These are phyloP conservation scores for Endotricha flammealis DNA, from an alignment of 2,888 invertebrate species.

Conservation along the genomic window DNA sequence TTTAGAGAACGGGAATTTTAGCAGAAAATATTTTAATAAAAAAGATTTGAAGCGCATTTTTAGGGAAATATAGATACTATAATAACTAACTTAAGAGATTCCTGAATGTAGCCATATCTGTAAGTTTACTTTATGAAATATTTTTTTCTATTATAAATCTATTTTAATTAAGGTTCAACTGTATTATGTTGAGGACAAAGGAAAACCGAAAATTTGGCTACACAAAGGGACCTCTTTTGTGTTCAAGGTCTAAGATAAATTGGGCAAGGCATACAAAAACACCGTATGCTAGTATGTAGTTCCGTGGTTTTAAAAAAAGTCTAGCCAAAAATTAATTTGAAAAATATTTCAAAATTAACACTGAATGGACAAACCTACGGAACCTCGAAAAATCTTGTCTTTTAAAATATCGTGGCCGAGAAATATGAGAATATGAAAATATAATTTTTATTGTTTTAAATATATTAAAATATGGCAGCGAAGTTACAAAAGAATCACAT, in stretches of 20 bases:
- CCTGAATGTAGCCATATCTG: neutral
- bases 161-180: no score
- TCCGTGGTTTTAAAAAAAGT: neutral
- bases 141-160: no score
- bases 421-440: slow-evolving; percentile 19
- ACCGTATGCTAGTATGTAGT: slow-evolving; percentile 3
- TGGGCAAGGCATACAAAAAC: slow-evolving; percentile 11
- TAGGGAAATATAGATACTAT: no score
- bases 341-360: no score
- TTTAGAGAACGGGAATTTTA: no score
- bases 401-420: slow-evolving; percentile 16
- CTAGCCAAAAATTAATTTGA: neutral
- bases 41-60: slow-evolving; percentile 5
- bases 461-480: slow-evolving; percentile 38
- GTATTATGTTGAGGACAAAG: no score
- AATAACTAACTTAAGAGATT: slow-evolving; percentile 5
- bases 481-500: slow-evolving; percentile 40
- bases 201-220: no score
- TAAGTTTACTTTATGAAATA: no score
- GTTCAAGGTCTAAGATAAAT: slow-evolving; percentile 12
- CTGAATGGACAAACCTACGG: neutral
- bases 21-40: no score
- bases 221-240: slow-evolving; percentile 9
- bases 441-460: slow-evolving; percentile 13
- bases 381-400: slow-evolving; percentile 11